These are phyloP conservation scores for Lysandra coridon DNA, from an alignment of 2,888 invertebrate genomes.

Conservation along the genomic window DNA sequence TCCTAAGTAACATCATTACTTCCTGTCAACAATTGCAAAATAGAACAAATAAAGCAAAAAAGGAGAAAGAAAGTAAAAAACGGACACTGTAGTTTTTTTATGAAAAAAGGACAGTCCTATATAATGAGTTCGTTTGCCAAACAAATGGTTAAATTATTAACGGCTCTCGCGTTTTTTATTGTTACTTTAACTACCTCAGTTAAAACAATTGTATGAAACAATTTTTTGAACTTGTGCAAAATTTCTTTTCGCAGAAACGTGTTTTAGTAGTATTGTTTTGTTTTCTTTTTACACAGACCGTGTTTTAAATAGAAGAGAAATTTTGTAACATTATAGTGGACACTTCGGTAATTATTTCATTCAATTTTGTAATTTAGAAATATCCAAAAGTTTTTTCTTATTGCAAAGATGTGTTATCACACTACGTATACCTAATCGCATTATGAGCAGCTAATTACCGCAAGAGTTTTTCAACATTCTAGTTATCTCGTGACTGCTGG, in stretches of 20 bases:
- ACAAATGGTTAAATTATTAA: conserved; percentile 25
- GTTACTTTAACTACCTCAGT: neutral
- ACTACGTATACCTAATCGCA: too few species aligned
- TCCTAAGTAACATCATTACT: neutral
- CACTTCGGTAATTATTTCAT: neutral
- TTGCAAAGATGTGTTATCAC: too few species aligned
- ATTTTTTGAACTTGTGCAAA: conserved; percentile 58
- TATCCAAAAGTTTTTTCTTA: too few species aligned
- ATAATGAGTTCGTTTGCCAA: neutral
- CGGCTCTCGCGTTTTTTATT: neutral
- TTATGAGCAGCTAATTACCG: too few species aligned
- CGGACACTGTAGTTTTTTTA: neutral
- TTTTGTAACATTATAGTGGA: neutral
- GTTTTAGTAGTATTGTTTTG: conserved; percentile 40
- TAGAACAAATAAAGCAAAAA: neutral
- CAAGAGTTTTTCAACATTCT: neutral
- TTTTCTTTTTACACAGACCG: conserved; percentile 22
- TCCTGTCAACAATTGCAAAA: neutral
- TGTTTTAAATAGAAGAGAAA: neutral
- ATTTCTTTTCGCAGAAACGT: conserved; percentile 68
- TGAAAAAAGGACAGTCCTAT: neutral
- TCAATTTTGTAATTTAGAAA: too few species aligned
- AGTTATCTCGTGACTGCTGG: neutral
- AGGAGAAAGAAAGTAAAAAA: neutral
- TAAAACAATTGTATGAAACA: conserved; percentile 18